Base-by-base conservation (phyloP, 2,113 vertebrate genomes). In the Siniperca chuatsi region DNA sequence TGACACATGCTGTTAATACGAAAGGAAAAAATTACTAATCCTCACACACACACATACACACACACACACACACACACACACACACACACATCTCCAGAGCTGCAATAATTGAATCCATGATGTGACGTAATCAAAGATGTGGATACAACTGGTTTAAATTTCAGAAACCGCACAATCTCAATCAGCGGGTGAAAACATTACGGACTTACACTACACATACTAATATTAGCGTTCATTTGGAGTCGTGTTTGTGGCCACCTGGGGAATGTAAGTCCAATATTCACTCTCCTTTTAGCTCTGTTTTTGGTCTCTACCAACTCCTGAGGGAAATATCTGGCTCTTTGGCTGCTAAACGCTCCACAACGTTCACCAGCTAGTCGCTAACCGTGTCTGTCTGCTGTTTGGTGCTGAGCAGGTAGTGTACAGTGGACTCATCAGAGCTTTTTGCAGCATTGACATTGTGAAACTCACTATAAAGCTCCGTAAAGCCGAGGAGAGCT, bases 1-100 rank as follows among this genome's bases (percentile, higher is more conserved):
- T 60, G 40, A 76, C 66, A 74, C 88, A 86, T 70, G 61, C 58
- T 29, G 68, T 60, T 87, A 66, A 79, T 75, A 68, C 18, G 70
- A 33, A 40, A 78, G 73, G 65, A 58, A 29, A 75, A 65, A n/a
- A 57, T 20, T 2, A 76, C 61, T 46, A 57, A 82, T 58, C 37
- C 82, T 35, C 61, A 65, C 71, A 78, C 70, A 48, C 35, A 54
- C 48, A 77, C 33, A 82, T 75, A 42, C 0, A 71, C 52, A 21
- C 21, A 65, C 62, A 75, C 58, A 65, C 58, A 48, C 46, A 44
- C 25, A 25, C 25, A 25, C 44, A 71, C 44, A 52, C 42, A 82
- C 58, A 72, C 57, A 78, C 58, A 65, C 58, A 48, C 46, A 44
- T 54, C 20, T 57, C 29, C 77, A 75, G 50, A 64, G 65, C 52